Percentiles rank a stretch among this genome's conserved stretches.
These are phyloP conservation scores for Lanistes nyassanus DNA, from an alignment of 1,140 invertebrate genomes.

Conservation along the genomic window DNA sequence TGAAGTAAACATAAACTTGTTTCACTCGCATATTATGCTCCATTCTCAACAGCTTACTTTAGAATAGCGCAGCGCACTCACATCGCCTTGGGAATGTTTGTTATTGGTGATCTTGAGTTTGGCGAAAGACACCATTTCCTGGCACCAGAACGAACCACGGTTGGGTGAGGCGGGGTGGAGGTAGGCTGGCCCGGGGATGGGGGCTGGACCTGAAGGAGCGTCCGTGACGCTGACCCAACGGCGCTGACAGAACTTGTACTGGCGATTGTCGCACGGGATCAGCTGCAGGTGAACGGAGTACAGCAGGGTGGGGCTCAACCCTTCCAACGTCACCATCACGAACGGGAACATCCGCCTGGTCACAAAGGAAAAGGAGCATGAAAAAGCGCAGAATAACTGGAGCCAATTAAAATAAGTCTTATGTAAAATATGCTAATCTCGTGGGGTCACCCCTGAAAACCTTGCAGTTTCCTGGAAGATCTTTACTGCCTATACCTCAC, in stretches of 20 bases:
- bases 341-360: slow-evolving; percentile 44
- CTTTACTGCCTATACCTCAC: too few relatives aligned
- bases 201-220: slow-evolving; percentile 65
- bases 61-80: slow-evolving; percentile 6
- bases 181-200: slow-evolving; percentile 69
- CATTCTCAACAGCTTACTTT: background rate
- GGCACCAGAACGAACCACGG: slow-evolving; percentile 95
- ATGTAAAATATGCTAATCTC: too few relatives aligned
- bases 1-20: too few relatives aligned
- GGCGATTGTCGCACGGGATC: slow-evolving; percentile 31
- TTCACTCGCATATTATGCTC: too few relatives aligned
- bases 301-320: slow-evolving; percentile 23
- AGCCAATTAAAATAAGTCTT: too few relatives aligned
- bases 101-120: slow-evolving; percentile 97
- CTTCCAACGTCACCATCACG: slow-evolving; percentile 31
- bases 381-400: too few relatives aligned
- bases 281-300: slow-evolving; percentile 35
- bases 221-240: slow-evolving; percentile 36
- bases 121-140: slow-evolving; percentile 86
- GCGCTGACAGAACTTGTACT: slow-evolving; percentile 40
- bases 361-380: background rate
- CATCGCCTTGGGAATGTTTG: slow-evolving; percentile 34
- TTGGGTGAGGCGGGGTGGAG: slow-evolving; percentile 94
- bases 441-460: too few relatives aligned
- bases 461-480: too few relatives aligned